These are phyloP conservation scores for Phortica variegata DNA, from an alignment of 1,140 invertebrate species.

Conservation along the genomic window DNA sequence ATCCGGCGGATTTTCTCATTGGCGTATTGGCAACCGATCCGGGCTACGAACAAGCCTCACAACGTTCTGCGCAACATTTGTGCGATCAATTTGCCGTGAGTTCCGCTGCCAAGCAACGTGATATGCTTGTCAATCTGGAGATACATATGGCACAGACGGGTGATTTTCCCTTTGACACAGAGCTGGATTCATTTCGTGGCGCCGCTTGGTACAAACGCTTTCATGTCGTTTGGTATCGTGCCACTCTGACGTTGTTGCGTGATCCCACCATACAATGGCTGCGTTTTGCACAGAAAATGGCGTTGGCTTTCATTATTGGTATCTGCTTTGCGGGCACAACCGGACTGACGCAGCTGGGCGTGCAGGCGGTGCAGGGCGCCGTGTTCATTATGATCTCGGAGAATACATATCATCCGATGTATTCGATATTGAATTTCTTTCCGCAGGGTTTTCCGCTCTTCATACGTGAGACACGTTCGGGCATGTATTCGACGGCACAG, in stretches of 20 bases:
- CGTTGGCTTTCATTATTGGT: constrained; percentile 76
- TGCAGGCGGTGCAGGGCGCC: constrained; percentile 80
- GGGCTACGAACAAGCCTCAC: constrained; percentile 68
- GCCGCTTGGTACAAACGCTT: constrained; percentile 67
- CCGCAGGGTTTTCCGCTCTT: constrained; percentile 78
- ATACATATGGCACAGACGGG: constrained; percentile 62
- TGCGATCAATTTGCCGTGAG: constrained; percentile 78
- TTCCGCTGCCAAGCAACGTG: constrained; percentile 72
- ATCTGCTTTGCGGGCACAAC: constrained; percentile 75
- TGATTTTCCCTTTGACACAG: constrained; percentile 44
- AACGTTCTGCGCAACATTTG: constrained; percentile 67
- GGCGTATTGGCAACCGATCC: constrained; percentile 79
- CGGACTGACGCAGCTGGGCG: constrained; percentile 69
- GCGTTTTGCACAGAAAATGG: constrained; percentile 75
- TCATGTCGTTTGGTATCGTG: constrained; percentile 69
- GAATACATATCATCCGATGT: constrained; percentile 86
- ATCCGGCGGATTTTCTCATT: constrained; percentile 92
- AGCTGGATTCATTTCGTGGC: constrained; percentile 58
- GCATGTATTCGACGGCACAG: constrained; percentile 70
- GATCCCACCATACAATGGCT: constrained; percentile 73
- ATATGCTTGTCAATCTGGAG: constrained; percentile 68
- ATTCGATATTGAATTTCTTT: constrained; percentile 75
- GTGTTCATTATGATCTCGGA: constrained; percentile 83
- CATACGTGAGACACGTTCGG: constrained; percentile 73
- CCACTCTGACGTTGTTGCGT: constrained; percentile 67